Percentiles rank a stretch among this genome's conserved stretches.
These are phyloP conservation scores for Cranoglanis bouderius DNA, from an alignment of 2,113 vertebrate species.

Conservation along the genomic window DNA sequence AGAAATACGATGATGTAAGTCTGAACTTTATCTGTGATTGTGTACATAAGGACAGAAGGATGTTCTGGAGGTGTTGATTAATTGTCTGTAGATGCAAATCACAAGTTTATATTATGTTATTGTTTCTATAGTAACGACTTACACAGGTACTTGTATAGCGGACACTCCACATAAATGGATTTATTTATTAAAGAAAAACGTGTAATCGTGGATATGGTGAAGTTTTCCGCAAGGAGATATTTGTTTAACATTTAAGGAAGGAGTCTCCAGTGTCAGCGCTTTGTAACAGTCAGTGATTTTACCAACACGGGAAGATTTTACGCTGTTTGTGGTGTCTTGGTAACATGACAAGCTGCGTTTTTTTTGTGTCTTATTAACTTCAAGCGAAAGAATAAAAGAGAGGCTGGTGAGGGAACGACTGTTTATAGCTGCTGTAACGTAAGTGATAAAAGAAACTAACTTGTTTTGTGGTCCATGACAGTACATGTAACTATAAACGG, in stretches of 20 bases:
- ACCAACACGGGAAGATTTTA: too few species aligned
- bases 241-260: neutral
- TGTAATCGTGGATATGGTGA: neutral
- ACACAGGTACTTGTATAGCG: neutral
- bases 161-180: neutral
- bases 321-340: too few species aligned
- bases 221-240: neutral
- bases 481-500: too few species aligned
- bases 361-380: too few species aligned
- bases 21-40: neutral
- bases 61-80: neutral
- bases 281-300: neutral
- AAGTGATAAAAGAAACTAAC: too few species aligned
- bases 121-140: neutral
- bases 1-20: constrained; percentile 80
- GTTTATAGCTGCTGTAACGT: too few species aligned
- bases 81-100: neutral
- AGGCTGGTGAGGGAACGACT: too few species aligned
- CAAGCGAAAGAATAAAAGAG: too few species aligned
- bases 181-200: neutral
- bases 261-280: neutral
- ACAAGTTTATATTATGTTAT: neutral
- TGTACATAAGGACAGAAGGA: neutral
- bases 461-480: too few species aligned
- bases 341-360: too few species aligned